Evolutionary conservation across 2,797 vertebrate genomes (phyloP).

Genomic region (Coendou prehensilis): DNA sequence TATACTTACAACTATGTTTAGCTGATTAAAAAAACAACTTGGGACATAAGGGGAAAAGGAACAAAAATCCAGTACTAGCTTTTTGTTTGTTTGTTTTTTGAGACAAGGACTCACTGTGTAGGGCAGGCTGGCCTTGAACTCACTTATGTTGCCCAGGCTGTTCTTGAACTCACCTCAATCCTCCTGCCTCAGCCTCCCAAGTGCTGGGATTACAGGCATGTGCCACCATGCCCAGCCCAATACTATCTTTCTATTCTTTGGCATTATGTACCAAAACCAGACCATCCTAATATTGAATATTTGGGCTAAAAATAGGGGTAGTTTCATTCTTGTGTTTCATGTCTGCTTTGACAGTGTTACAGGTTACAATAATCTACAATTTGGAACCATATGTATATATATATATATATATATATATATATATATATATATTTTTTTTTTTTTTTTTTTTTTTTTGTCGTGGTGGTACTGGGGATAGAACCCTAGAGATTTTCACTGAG

Average conservation of each 20-base stretch:
- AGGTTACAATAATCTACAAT: slow-evolving; percentile 32
- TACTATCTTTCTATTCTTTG: slow-evolving; percentile 16
- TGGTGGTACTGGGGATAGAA: background rate
- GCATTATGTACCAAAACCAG: background rate
- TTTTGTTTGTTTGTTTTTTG: background rate
- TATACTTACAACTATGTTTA: slow-evolving; percentile 43
- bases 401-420: too few species aligned
- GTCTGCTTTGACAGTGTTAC: slow-evolving; percentile 50
- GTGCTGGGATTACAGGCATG: background rate
- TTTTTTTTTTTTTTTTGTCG: too few species aligned
- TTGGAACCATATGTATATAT: background rate
- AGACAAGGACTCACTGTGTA: background rate
- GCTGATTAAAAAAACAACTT: background rate
- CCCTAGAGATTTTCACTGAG: background rate
- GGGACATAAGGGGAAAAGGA: background rate
- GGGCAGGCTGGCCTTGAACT: background rate
- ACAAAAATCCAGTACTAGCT: slow-evolving; percentile 4
- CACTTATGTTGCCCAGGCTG: background rate
- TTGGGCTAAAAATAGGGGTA: background rate
- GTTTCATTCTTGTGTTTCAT: slow-evolving; percentile 56
- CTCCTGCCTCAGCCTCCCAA: background rate
- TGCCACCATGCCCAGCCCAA: background rate
- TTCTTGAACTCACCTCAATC: background rate
- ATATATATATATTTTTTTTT: too few species aligned
- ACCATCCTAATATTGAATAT: background rate